Conservation (phyloP, 2,888 invertebrate species). For the Hydropsyche betteni region DNA sequence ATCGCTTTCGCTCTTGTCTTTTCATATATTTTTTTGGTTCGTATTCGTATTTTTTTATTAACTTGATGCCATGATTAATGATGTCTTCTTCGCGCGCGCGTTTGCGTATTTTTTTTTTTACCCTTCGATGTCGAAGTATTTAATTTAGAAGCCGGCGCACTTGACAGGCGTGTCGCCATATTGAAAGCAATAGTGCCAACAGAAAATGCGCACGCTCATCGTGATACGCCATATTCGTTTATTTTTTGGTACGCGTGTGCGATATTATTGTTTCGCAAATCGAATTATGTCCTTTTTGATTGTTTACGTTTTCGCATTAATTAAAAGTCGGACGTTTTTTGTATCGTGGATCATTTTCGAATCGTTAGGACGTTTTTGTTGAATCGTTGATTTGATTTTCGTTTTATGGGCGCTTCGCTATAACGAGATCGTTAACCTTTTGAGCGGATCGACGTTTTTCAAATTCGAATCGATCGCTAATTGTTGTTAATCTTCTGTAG, state of each 20-base stretch:
- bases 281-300: too few relatives aligned
- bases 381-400: too few relatives aligned
- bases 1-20: not conserved
- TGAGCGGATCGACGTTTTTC: too few relatives aligned
- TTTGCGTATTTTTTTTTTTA: not conserved
- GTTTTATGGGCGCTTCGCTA: too few relatives aligned
- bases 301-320: too few relatives aligned
- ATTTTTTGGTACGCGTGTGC: not conserved
- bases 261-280: too few relatives aligned
- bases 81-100: slow-evolving; percentile 25
- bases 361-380: too few relatives aligned
- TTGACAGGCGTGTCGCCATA: slow-evolving; percentile 43
- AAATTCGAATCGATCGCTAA: too few relatives aligned
- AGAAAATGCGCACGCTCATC: slow-evolving; percentile 45
- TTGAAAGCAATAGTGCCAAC: slow-evolving; percentile 46
- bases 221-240: slow-evolving; percentile 29
- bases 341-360: too few relatives aligned
- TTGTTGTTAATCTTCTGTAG: too few relatives aligned
- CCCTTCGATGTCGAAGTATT: slow-evolving; percentile 37
- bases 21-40: not conserved
- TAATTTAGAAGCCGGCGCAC: slow-evolving; percentile 38
- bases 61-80: slow-evolving; percentile 35
- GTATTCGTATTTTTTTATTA: slow-evolving; percentile 9
- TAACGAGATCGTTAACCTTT: too few relatives aligned
- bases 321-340: too few relatives aligned